Evolutionary conservation across 2,113 vertebrate species (phyloP), one percentile per base, ranked within the genome.

Genomic region (Hypocryptadius cinnamomeus): DNA sequence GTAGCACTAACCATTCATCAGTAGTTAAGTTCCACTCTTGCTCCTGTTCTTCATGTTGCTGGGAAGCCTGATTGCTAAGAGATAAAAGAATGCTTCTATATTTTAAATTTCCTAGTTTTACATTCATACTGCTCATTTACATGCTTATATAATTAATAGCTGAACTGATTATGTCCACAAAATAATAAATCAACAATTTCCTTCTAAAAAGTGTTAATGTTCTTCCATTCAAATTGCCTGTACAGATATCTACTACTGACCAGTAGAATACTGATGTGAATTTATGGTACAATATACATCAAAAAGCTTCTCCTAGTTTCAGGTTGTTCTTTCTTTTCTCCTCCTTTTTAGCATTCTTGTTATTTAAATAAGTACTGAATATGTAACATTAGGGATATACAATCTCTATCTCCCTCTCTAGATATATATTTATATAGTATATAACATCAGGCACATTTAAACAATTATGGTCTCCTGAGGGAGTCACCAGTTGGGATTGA

Each of bases 221-320:
- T 98, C 95, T 82, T 98, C 97, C 11, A 97, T 98, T 93, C 98
- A 98, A 96, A 92, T 80, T 61, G 98, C 98, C 21, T 98, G 98
- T 93, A 98, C 97, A 20, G 98, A 98, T 96, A 97, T 97, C 92
- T 56, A 11, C 37, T 42, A 1, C 51, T 35, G 42, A 66, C 6
- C 9, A 51, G 30, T 1, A 10, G 50, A 82, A 79, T 98, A 99
- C 93, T 97, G 98, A 95, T 96, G 97, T 61, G 96, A 97, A 93
- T 98, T 91, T 97, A 98, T 95, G 96, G 98, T 98, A 97, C 98
- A 13, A 19, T 8, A 61, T 1, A 97, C 95, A 74, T 68, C 23
- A 16, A 92, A 42, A 66, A 56, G 21, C 45, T 50, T 66, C 79
- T 59, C 60, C 33, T 42, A 33, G 51, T 59, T 70, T 54, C 12